These are phyloP conservation scores for Sminthurides bifidus DNA, from an alignment of 1,140 invertebrate genomes.

Conservation along the genomic window DNA sequence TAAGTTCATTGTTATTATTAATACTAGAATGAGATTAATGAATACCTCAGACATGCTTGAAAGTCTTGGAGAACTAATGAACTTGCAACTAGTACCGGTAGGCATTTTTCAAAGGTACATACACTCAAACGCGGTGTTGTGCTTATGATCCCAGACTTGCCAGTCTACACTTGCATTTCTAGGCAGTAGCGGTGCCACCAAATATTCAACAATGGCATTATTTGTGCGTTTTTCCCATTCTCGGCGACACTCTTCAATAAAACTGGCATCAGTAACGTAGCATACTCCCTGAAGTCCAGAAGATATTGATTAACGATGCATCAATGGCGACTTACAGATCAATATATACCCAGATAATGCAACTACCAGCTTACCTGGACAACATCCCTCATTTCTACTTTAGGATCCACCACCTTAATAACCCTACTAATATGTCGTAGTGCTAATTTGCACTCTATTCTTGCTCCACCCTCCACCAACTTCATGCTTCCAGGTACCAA, in stretches of 20 bases:
- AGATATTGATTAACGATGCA: no score
- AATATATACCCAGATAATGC: no score
- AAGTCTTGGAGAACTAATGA: no score
- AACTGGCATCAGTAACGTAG: slow-evolving; percentile 57
- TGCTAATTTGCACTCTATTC: slow-evolving; percentile 63
- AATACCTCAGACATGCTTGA: no score
- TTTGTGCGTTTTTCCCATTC: slow-evolving; percentile 73
- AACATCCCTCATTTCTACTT: slow-evolving; percentile 32
- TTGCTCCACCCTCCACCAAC: slow-evolving; percentile 56
- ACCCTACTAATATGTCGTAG: slow-evolving; percentile 51
- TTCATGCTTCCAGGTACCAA: slow-evolving; percentile 73
- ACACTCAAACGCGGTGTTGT: slow-evolving; percentile 78
- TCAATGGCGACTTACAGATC: no score
- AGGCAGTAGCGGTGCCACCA: slow-evolving; percentile 67
- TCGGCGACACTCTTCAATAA: slow-evolving; percentile 56
- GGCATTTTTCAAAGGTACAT: slow-evolving; percentile 36
- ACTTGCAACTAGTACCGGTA: no score
- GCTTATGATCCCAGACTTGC: slow-evolving; percentile 77
- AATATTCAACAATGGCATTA: slow-evolving; percentile 73
- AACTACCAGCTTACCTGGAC: slow-evolving; percentile 33
- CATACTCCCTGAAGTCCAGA: slow-evolving; percentile 77
- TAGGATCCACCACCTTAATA: slow-evolving; percentile 35
- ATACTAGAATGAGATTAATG: no score
- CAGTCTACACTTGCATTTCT: slow-evolving; percentile 73
- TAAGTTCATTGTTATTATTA: no score